Base-by-base conservation (phyloP, 2,113 vertebrate genomes). In the Ammodytes dubius region DNA sequence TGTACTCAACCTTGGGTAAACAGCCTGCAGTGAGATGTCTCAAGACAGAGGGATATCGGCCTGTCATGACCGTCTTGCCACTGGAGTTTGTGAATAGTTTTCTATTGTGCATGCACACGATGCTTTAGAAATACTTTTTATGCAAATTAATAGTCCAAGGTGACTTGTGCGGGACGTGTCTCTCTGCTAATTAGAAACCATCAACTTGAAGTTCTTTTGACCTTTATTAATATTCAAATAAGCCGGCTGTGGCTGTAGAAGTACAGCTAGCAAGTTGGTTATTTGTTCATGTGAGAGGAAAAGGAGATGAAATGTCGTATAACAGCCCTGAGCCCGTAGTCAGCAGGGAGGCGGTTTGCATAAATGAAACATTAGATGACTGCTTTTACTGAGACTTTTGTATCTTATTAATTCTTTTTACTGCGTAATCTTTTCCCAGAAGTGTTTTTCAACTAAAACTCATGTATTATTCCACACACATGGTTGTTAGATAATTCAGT, bases 171-270 rank as follows among this genome's bases (percentile, higher is more conserved):
- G 64, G 70, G 50, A 67, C 85, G 80, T 58, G 45, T 69, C 53
- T 49, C 66, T 13, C 65, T 77, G 74, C 72, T 85, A 84, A 90
- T 91, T 85, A 88, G 67, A 84, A 90, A 58, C 52, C 66, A 77
- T 89, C 72, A 77, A 67, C 46, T 56, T 78, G 19, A 82, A 73
- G 84, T 76, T 59, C 54, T 65, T 71, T 69, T 87, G 82, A 88
- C 91, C 90, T 88, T 87, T 71, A 74, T 72, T 79, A 80, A 86
- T 90, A 88, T 90, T 88, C 58, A 66, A 15, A 85, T n/a, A 53
- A 66, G 68, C 50, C 70, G 52, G 13, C 17, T 52, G 56, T 61
- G 65, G 56, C 54, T 69, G 40, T 37, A 7, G 42, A 75, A 27
- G 42, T 49, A 43, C 40, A 39, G 27, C 27, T 27, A 27, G 75